Conservation (phyloP, 2,113 vertebrate genomes). For the Grus americana region DNA sequence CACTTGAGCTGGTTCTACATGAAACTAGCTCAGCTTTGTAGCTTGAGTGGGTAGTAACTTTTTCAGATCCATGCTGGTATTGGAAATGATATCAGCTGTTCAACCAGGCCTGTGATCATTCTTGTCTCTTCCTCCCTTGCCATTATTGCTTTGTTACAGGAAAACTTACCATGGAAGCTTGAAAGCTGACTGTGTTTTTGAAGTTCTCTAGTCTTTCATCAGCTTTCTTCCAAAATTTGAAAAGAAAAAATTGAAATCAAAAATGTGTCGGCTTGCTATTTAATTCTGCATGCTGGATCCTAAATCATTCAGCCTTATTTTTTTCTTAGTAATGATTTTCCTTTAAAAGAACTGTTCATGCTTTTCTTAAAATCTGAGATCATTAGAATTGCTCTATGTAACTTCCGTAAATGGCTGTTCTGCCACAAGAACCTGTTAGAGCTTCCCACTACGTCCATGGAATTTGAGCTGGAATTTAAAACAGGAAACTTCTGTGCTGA, state of each 20-base stretch:
- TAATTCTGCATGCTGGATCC: neutral
- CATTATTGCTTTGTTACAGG: neutral
- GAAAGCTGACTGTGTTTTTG: neutral
- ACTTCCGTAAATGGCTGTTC: neutral
- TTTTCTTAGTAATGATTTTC: neutral
- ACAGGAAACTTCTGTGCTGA: neutral
- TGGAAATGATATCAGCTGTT: neutral
- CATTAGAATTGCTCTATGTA: neutral
- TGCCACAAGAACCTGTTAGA: neutral
- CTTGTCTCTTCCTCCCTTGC: neutral
- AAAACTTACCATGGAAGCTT: neutral
- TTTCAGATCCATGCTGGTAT: neutral
- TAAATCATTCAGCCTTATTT: neutral
- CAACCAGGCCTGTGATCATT: neutral
- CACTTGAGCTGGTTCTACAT: neutral
- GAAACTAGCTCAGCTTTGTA: neutral
- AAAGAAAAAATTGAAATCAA: neutral
- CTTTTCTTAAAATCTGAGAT: neutral
- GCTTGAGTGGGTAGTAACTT: neutral
- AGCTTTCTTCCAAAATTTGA: neutral
- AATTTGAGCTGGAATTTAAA: neutral
- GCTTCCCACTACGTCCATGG: neutral
- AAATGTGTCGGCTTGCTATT: neutral
- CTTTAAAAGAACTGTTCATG: neutral
- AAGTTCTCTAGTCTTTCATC: neutral